Conservation (phyloP, 2,797 vertebrate species). For the Knipowitschia caucasica region DNA sequence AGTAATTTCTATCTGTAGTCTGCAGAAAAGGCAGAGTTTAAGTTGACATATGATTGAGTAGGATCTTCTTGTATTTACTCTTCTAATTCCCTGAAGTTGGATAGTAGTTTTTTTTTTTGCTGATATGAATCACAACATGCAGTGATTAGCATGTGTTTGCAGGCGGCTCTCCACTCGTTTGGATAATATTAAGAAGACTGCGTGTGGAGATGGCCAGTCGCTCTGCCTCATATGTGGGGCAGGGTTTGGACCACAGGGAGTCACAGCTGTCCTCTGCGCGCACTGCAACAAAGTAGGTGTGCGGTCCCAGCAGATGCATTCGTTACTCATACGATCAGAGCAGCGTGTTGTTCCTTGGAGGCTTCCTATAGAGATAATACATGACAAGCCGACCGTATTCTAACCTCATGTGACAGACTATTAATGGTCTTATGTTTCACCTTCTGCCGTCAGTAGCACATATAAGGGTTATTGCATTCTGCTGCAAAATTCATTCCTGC, state of each 20-base stretch:
- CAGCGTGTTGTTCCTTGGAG: not conserved
- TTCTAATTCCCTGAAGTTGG: not conserved
- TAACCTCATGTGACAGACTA: conserved; percentile 33
- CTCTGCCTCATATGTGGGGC: conserved; percentile 89
- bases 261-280: conserved; percentile 83
- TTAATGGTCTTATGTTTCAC: conserved; percentile 20
- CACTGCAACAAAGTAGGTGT: conserved; percentile 88
- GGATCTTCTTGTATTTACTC: too few relatives aligned
- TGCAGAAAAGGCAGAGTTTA: too few relatives aligned
- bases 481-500: conserved; percentile 22
- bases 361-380: conserved; percentile 13
- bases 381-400: not conserved
- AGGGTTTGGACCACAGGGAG: conserved; percentile 79
- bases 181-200: conserved; percentile 85
- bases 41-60: too few relatives aligned
- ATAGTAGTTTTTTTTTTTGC: conserved; percentile 3
- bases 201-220: conserved; percentile 85
- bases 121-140: conserved; percentile 7
- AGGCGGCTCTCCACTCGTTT: conserved; percentile 88
- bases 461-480: conserved; percentile 25
- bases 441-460: conserved; percentile 18
- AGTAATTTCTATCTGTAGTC: too few relatives aligned
- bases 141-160: conserved; percentile 18
- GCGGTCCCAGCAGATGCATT: not conserved
- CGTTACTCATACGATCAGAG: not conserved